Evolutionary conservation across 1,140 invertebrate species (phyloP).

Genomic region (Augochlora pura): DNA sequence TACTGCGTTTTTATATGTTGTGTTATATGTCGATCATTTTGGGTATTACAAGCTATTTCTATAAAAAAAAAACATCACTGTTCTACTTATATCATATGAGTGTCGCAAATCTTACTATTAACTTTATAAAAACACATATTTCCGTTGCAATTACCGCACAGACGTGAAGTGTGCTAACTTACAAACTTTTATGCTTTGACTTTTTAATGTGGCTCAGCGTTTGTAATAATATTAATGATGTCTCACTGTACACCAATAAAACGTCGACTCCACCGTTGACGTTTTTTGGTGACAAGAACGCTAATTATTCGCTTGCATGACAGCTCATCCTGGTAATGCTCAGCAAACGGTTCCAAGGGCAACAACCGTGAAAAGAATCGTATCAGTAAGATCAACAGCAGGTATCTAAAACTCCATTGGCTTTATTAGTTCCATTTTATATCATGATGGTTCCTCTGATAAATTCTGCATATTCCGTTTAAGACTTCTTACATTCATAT

Average conservation of each 20-base stretch:
- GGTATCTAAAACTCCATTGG: constrained; percentile 64
- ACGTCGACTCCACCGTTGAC: constrained; percentile 39
- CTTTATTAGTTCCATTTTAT: constrained; percentile 32
- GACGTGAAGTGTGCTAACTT: constrained; percentile 26
- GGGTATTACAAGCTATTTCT: constrained; percentile 1
- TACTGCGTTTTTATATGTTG: not conserved
- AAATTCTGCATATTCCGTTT: not conserved
- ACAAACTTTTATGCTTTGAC: constrained; percentile 48
- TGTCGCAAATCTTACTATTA: constrained; percentile 30
- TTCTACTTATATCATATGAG: constrained; percentile 4
- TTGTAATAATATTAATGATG: constrained; percentile 36
- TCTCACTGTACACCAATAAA: constrained; percentile 27
- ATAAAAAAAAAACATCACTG: constrained; percentile 17
- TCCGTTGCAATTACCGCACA: constrained; percentile 25
- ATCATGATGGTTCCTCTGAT: constrained; percentile 1
- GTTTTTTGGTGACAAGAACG: constrained; percentile 46
- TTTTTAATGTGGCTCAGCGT: constrained; percentile 29
- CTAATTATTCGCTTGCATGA: constrained; percentile 73
- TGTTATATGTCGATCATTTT: constrained; percentile 26
- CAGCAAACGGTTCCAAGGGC: constrained; percentile 57
- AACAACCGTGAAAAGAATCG: constrained; percentile 68
- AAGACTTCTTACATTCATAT: not conserved
- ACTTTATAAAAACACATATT: constrained; percentile 32
- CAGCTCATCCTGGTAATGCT: constrained; percentile 70
- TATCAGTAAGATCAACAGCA: constrained; percentile 68